Base-by-base conservation (phyloP, 2,888 invertebrate species). In the Gnatocerus cornutus region DNA sequence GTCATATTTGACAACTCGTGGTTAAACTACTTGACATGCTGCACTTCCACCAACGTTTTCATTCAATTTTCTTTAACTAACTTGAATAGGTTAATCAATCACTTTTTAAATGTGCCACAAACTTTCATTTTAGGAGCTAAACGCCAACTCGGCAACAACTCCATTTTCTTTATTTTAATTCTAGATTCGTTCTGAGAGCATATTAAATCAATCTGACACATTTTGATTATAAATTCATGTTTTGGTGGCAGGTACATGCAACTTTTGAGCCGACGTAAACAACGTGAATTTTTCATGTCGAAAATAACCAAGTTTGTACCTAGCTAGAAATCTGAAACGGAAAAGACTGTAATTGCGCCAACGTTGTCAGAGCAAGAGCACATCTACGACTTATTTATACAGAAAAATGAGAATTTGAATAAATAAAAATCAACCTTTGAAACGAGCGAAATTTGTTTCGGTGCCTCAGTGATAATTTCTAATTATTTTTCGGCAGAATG, bases 1-100 rank as follows among this genome's bases (percentile, higher is more conserved):
- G 53, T 68, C 71, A 68, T 55, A 33, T 70, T 66, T 70, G 66
- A 70, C 65, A 69, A 62, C 48, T 29, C 13, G 66, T 33, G 70
- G 70, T 66, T 66, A 66, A 39, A 33, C 43, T 43, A 66, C 70
- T 56, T 66, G 70, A 61, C 69, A 64, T 50, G 53, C 53, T 30
- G 50, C 46, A 59, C 59, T 30, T 63, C 33, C 39, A 48, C 37
- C 29, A 45, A 45, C 48, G 53, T 65, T 66, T 66, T 70, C 66
- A 70, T 70, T 70, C 53, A 70, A 70, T 70, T 59, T 69, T 50
- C 56, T 48, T 16, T 59, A 37, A 59, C 64, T 46, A 64, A 58
- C 52, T 66, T 62, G 46, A 50, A 66, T 56, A 46, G 50, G 33
- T 66, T 63, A 63, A 63, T 53, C 52, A 63, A 53, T 61, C 61